Percentiles rank a stretch among this genome's conserved stretches.
These are phyloP conservation scores for Cherax quadricarinatus DNA, from an alignment of 1,140 invertebrate genomes.

Conservation along the genomic window DNA sequence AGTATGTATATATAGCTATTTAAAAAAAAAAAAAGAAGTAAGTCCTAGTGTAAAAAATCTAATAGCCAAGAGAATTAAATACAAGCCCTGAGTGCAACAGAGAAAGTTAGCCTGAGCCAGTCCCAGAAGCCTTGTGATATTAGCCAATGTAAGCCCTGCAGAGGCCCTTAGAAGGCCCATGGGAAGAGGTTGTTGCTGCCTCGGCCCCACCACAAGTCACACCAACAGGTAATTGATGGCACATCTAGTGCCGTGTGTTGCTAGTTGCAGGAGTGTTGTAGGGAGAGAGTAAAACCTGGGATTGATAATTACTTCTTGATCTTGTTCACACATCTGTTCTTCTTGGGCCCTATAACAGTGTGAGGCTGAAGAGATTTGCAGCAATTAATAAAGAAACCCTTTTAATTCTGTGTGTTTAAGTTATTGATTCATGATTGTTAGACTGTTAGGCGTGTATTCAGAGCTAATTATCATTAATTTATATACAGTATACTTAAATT, in stretches of 20 bases:
- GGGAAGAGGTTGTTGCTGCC: conserved; percentile 46
- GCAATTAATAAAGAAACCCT: no score
- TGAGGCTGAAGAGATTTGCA: background rate
- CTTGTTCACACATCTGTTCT: background rate
- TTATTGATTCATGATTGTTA: no score
- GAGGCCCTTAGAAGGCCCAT: conserved; percentile 37
- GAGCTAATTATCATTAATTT: no score
- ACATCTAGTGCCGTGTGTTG: conserved; percentile 24
- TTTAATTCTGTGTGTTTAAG: no score
- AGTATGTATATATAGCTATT: conserved; percentile 11
- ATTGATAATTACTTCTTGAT: background rate
- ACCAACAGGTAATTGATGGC: conserved; percentile 50
- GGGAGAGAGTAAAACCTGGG: conserved; percentile 2
- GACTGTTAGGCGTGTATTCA: no score
- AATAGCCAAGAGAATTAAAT: conserved; percentile 5
- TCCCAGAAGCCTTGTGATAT: conserved; percentile 63
- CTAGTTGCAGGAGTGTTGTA: conserved; percentile 8
- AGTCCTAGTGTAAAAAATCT: background rate
- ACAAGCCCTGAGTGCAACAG: background rate
- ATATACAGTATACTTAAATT: no score
- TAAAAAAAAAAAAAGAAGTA: background rate
- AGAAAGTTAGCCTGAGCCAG: conserved; percentile 38
- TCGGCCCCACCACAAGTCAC: conserved; percentile 40
- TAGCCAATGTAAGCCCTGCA: conserved; percentile 54
- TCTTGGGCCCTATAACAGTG: background rate